Evolutionary conservation across 2,888 invertebrate species (phyloP).

Genomic region (Phymatocera aterrima): DNA sequence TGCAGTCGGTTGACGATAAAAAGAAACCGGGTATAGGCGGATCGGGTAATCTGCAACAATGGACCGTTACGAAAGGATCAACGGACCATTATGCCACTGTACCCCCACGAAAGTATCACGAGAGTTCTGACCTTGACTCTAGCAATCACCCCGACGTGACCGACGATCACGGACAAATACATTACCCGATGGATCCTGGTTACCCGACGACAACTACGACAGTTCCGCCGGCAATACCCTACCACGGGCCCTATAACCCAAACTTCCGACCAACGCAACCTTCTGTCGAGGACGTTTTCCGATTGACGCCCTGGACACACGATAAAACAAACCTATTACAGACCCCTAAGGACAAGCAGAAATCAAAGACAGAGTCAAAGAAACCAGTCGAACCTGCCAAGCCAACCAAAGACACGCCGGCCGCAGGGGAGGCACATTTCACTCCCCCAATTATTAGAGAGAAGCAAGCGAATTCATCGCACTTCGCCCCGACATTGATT

Average conservation of each 20-base stretch:
- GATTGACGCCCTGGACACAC: slow-evolving; percentile 52
- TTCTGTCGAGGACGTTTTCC: slow-evolving; percentile 68
- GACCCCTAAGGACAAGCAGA: slow-evolving; percentile 63
- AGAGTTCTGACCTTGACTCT: slow-evolving; percentile 19
- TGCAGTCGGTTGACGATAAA: slow-evolving; percentile 56
- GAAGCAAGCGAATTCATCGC: background rate
- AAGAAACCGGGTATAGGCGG: slow-evolving; percentile 50
- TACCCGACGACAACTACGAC: slow-evolving; percentile 56
- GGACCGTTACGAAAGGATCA: background rate
- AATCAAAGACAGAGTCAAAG: slow-evolving; percentile 66
- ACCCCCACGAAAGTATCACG: slow-evolving; percentile 24
- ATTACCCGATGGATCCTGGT: slow-evolving; percentile 71
- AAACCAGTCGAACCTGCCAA: slow-evolving; percentile 67
- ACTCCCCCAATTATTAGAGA: background rate
- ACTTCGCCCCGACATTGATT: slow-evolving; percentile 52
- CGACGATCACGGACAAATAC: slow-evolving; percentile 55
- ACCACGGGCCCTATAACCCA: slow-evolving; percentile 75
- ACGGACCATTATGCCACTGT: slow-evolving; percentile 19
- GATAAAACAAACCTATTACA: slow-evolving; percentile 47
- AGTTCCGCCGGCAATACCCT: slow-evolving; percentile 55
- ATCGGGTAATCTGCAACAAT: background rate
- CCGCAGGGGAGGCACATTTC: background rate
- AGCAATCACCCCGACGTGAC: slow-evolving; percentile 33
- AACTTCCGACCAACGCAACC: slow-evolving; percentile 68
- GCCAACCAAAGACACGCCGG: slow-evolving; percentile 60